Evolutionary conservation across 2,797 vertebrate species (phyloP).

Genomic region (Borostomias antarcticus): DNA sequence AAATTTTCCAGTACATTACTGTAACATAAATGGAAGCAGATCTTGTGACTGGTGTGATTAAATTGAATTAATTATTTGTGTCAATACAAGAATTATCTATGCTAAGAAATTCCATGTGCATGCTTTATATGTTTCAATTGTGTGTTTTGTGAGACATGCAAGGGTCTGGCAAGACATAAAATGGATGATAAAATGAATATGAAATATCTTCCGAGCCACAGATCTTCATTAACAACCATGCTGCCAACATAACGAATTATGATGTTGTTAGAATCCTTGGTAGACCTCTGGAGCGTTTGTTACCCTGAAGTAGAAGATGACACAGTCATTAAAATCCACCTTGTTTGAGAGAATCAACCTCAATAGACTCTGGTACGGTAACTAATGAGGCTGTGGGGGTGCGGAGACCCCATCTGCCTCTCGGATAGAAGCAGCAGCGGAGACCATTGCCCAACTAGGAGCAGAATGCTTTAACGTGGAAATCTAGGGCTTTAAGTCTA

Average conservation of each 20-base stretch:
- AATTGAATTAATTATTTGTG: background rate
- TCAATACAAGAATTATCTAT: background rate
- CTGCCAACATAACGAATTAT: background rate
- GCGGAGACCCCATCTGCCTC: background rate
- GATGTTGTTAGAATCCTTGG: background rate
- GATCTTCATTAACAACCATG: background rate
- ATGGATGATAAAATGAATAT: no score
- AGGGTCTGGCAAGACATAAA: background rate
- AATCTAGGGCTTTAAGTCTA: no score
- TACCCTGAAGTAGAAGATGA: background rate
- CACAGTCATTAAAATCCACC: background rate
- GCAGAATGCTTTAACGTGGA: no score
- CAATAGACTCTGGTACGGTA: background rate
- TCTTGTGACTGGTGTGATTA: background rate
- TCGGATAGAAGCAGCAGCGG: background rate
- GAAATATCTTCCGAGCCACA: no score
- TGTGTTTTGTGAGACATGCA: background rate
- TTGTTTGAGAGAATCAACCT: background rate
- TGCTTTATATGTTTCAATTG: background rate
- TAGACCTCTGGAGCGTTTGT: background rate
- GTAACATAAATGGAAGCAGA: background rate
- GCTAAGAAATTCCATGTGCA: background rate
- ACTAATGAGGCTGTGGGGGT: background rate
- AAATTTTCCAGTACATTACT: no score
- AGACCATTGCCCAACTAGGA: background rate